These are phyloP conservation scores for Stomorhina lunata DNA, from an alignment of 2,888 invertebrate species.

Conservation along the genomic window DNA sequence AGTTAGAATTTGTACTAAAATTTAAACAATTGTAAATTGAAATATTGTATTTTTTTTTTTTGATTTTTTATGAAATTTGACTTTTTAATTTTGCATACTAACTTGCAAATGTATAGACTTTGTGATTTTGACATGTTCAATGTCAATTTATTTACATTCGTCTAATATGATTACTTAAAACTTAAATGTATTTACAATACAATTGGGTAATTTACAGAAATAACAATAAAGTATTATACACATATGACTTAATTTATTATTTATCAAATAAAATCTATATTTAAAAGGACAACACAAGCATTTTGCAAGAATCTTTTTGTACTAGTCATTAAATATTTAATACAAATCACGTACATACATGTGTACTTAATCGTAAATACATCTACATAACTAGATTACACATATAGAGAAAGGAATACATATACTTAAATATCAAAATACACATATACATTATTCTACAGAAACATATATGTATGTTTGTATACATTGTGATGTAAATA, in stretches of 20 bases:
- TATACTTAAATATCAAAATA: not conserved
- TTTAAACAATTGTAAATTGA: too few species aligned
- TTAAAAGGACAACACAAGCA: slow-evolving; percentile 19
- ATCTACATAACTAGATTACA: slow-evolving; percentile 2
- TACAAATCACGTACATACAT: slow-evolving; percentile 48
- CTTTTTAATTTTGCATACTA: too few species aligned
- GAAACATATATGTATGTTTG: not conserved
- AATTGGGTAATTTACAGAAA: too few species aligned
- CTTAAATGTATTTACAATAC: not conserved
- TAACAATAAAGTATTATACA: not conserved
- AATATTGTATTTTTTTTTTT: not conserved
- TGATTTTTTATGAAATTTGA: not conserved
- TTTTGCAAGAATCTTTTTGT: slow-evolving; percentile 11
- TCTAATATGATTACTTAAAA: too few species aligned
- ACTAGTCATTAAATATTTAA: slow-evolving; percentile 47
- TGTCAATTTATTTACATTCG: too few species aligned
- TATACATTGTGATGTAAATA: not conserved
- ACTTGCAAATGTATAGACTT: too few species aligned
- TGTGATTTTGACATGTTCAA: too few species aligned
- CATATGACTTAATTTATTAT: slow-evolving; percentile 20
- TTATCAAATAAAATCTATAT: slow-evolving; percentile 30
- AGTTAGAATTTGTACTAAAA: too few species aligned
- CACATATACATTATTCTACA: not conserved
- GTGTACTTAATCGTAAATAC: not conserved
- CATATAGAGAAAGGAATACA: not conserved